phyloP scores from a whole-genome alignment of 2,888 invertebrate species.

The Vesta saturnalis region DNA sequence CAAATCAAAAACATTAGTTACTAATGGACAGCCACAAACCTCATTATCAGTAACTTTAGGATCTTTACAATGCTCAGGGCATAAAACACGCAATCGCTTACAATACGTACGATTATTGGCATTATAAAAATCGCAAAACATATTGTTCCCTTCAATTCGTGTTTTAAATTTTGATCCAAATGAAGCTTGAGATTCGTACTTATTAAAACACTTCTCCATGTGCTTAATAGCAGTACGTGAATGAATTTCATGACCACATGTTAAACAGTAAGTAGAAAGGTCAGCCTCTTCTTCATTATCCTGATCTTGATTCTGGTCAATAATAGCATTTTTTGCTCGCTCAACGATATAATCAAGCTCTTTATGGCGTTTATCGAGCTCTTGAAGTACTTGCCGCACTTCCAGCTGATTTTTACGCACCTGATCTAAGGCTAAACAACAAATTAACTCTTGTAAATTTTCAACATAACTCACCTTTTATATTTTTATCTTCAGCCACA shows the following conservation, averaged over 20 bases:
- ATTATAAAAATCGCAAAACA: conserved; percentile 98
- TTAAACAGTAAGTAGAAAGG: conserved; percentile 93
- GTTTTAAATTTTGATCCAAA: conserved; percentile 96
- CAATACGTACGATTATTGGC: conserved; percentile 91
- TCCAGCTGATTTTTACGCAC: conserved; percentile 82
- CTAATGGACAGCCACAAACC: conserved; percentile 94
- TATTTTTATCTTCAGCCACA: conserved; percentile 83
- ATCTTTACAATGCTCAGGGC: conserved; percentile 97
- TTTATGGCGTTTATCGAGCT: conserved; percentile 78
- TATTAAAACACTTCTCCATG: conserved; percentile 98
- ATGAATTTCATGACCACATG: conserved; percentile 96
- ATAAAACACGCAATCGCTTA: conserved; percentile 92
- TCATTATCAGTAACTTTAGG: conserved; percentile 87
- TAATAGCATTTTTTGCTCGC: conserved; percentile 76
- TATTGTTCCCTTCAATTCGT: conserved; percentile 91
- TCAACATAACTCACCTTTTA: conserved; percentile 46
- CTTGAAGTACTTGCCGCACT: conserved; percentile 81
- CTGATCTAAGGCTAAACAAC: conserved; percentile 58
- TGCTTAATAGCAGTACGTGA: conserved; percentile 92
- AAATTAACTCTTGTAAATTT: neutral
- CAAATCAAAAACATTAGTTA: conserved; percentile 82
- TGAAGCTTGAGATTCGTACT: conserved; percentile 97
- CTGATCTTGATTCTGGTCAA: conserved; percentile 71
- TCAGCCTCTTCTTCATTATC: conserved; percentile 73
- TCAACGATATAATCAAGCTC: conserved; percentile 85